Percentiles rank a stretch among this genome's conserved stretches.
Evolutionary conservation across 2,888 invertebrate species (phyloP).

Genomic region (Aethes cnicana): DNA sequence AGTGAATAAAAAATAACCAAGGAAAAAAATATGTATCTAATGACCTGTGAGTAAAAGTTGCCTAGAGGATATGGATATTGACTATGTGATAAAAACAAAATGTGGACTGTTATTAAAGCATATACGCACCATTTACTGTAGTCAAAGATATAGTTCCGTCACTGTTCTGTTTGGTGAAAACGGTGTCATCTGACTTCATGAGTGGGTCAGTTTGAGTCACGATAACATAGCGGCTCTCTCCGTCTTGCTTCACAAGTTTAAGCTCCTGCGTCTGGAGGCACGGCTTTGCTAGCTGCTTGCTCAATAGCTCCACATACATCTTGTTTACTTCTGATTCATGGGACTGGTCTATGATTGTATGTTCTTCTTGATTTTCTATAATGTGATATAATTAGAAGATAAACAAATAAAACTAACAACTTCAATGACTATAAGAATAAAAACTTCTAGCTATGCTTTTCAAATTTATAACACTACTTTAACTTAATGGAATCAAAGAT

Average conservation of each 20-base stretch:
- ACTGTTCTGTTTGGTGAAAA: slow-evolving; percentile 68
- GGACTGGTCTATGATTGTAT: slow-evolving; percentile 24
- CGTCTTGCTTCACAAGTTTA: slow-evolving; percentile 58
- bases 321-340: slow-evolving; percentile 40
- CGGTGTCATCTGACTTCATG: slow-evolving; percentile 43
- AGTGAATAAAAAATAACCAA: too few species aligned
- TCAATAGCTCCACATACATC: slow-evolving; percentile 61
- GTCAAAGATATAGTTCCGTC: slow-evolving; percentile 73
- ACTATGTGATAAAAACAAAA: too few species aligned
- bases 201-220: slow-evolving; percentile 49
- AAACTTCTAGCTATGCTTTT: too few species aligned
- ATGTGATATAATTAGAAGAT: not conserved
- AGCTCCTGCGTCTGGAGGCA: slow-evolving; percentile 55
- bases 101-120: not conserved
- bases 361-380: slow-evolving; percentile 24
- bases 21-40: too few species aligned
- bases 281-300: slow-evolving; percentile 51
- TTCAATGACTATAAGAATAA: too few species aligned
- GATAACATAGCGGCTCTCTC: slow-evolving; percentile 59
- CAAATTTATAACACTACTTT: too few species aligned
- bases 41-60: too few species aligned
- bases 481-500: too few species aligned
- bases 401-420: too few species aligned
- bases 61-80: too few species aligned
- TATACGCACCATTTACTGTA: slow-evolving; percentile 54